Evolutionary conservation across 2,888 invertebrate genomes (phyloP).

Genomic region (Ptychoptera contaminata): DNA sequence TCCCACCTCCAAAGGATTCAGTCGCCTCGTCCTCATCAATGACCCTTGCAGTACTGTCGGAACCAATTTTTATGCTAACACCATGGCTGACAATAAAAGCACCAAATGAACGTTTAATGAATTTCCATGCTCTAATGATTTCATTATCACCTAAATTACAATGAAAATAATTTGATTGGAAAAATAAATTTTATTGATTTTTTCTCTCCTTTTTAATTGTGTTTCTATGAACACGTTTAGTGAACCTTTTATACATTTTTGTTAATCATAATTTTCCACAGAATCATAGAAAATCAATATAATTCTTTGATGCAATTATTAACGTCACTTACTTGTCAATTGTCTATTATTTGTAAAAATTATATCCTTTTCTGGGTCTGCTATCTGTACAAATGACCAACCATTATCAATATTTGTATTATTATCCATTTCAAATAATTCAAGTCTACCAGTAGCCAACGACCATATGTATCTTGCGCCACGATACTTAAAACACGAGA

Average conservation of each 20-base stretch:
- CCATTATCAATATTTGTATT: constrained; percentile 16
- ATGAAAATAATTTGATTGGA: constrained; percentile 1
- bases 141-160: constrained; percentile 21
- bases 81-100: constrained; percentile 24
- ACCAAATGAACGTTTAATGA: constrained; percentile 23
- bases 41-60: constrained; percentile 21
- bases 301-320: neutral
- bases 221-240: neutral
- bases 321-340: constrained; percentile 19
- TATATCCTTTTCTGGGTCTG: constrained; percentile 20
- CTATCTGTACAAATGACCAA: constrained; percentile 21
- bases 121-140: constrained; percentile 20
- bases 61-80: constrained; percentile 20
- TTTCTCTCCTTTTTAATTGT: neutral
- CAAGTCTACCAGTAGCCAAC: constrained; percentile 23
- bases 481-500: constrained; percentile 27
- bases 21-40: constrained; percentile 3
- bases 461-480: constrained; percentile 23
- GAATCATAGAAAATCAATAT: neutral
- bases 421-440: constrained; percentile 24
- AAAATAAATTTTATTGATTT: neutral
- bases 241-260: no score
- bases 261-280: neutral
- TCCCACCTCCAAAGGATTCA: no score
- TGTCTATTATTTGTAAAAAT: constrained; percentile 22